These are phyloP conservation scores for Pseudocheirus occidentalis DNA, from an alignment of 2,797 vertebrate genomes.

Conservation along the genomic window DNA sequence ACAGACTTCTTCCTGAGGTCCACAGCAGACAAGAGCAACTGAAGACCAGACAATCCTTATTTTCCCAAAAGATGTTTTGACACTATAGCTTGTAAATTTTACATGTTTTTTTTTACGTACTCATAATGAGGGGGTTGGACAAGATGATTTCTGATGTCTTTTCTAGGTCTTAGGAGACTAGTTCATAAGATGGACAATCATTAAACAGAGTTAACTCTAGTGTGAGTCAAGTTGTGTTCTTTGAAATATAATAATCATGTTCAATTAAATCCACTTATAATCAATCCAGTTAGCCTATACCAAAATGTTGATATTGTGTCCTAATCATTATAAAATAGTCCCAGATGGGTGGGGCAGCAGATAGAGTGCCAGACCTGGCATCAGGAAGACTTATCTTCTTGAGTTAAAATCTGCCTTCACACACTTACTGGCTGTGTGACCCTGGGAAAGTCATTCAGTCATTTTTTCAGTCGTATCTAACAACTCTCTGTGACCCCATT, in stretches of 20 bases:
- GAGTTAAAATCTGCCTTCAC: background rate
- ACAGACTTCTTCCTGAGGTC: slow-evolving; percentile 80
- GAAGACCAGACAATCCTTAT: background rate
- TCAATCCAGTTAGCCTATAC: background rate
- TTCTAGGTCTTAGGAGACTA: background rate
- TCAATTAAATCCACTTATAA: slow-evolving; percentile 34
- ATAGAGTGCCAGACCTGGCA: background rate
- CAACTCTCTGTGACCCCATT: background rate
- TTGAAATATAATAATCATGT: background rate
- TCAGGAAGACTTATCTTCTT: background rate
- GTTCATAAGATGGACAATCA: background rate
- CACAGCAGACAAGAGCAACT: slow-evolving; percentile 32
- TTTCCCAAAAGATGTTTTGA: background rate
- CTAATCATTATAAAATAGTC: background rate
- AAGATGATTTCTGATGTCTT: background rate
- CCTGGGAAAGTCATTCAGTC: background rate
- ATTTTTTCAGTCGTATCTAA: background rate
- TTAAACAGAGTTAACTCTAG: slow-evolving; percentile 33
- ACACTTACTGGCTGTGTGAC: background rate
- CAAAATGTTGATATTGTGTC: background rate
- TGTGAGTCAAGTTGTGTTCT: slow-evolving; percentile 21
- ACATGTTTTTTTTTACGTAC: background rate
- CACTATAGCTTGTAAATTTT: background rate
- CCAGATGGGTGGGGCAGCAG: background rate
- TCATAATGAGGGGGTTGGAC: background rate